phyloP scores from a whole-genome alignment of 2,888 invertebrate genomes.

The Drosophila flavopinicola region DNA sequence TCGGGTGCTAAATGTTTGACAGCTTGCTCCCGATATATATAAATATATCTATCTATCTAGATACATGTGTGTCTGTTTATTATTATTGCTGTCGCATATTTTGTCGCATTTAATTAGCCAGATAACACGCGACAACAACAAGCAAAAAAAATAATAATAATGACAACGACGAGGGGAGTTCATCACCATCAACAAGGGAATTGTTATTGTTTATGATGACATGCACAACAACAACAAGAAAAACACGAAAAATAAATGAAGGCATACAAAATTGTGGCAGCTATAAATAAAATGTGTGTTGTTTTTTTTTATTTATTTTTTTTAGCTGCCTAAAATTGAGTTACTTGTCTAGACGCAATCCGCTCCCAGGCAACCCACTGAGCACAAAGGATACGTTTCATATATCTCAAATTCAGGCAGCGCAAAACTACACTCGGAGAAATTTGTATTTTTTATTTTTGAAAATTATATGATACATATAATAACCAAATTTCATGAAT shows the following conservation, averaged over 20 bases:
- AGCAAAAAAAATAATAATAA: constrained; percentile 44
- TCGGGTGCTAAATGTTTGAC: constrained; percentile 61
- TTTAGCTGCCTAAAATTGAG: constrained; percentile 1
- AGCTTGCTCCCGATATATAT: constrained; percentile 24
- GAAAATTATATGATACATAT: too few relatives aligned
- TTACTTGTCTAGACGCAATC: too few relatives aligned
- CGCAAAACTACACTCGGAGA: too few relatives aligned
- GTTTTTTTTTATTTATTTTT: too few relatives aligned
- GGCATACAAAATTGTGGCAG: constrained; percentile 8
- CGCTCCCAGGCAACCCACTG: too few relatives aligned
- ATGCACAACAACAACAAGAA: constrained; percentile 11
- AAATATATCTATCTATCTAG: neutral
- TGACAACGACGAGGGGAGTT: constrained; percentile 35
- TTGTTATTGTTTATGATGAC: constrained; percentile 53
- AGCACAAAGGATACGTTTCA: too few relatives aligned
- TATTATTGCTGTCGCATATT: constrained; percentile 33
- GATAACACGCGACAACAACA: constrained; percentile 57
- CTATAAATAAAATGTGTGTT: constrained; percentile 36
- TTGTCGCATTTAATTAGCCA: constrained; percentile 66
- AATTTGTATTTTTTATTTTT: too few relatives aligned
- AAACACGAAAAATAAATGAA: neutral
- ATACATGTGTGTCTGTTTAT: constrained; percentile 1
- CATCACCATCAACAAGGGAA: constrained; percentile 26
- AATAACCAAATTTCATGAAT: too few relatives aligned
- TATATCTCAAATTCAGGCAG: too few relatives aligned